Evolutionary conservation across 2,113 vertebrate genomes (phyloP).

Genomic region (Sula dactylatra): DNA sequence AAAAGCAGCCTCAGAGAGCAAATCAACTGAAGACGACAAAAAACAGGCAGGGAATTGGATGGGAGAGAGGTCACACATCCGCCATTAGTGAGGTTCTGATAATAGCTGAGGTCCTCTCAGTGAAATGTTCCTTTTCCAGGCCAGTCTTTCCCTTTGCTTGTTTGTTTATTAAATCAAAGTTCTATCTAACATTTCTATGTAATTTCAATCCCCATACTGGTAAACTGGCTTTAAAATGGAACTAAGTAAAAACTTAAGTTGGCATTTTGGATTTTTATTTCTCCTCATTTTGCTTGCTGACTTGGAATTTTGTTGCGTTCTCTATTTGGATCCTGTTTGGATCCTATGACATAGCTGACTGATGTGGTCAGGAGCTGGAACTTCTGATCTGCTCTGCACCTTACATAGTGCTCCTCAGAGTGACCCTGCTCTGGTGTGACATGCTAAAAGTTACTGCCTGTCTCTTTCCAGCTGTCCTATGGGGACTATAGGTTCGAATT

Average conservation of each 20-base stretch:
- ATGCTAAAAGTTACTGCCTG: not conserved
- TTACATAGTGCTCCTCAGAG: not conserved
- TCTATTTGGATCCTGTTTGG: not conserved
- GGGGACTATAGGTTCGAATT: not conserved
- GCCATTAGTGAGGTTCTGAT: not conserved
- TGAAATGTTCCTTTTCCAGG: not conserved
- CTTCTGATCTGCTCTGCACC: not conserved
- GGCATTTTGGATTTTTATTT: not conserved
- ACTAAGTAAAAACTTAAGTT: not conserved
- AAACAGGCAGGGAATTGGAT: not conserved
- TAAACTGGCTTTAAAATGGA: not conserved
- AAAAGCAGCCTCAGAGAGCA: not conserved
- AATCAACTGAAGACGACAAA: not conserved
- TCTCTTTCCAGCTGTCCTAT: not conserved
- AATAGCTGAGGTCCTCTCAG: not conserved
- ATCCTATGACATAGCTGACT: not conserved
- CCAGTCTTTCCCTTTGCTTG: not conserved
- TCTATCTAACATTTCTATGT: not conserved
- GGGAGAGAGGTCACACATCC: not conserved
- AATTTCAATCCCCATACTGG: not conserved
- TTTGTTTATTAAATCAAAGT: not conserved
- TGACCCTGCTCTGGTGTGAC: not conserved
- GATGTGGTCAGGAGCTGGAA: not conserved
- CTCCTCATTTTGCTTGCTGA: not conserved
- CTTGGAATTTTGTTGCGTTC: rapidly evolving